Conservation (phyloP, 2,113 vertebrate genomes). For the Chionomys nivalis region DNA sequence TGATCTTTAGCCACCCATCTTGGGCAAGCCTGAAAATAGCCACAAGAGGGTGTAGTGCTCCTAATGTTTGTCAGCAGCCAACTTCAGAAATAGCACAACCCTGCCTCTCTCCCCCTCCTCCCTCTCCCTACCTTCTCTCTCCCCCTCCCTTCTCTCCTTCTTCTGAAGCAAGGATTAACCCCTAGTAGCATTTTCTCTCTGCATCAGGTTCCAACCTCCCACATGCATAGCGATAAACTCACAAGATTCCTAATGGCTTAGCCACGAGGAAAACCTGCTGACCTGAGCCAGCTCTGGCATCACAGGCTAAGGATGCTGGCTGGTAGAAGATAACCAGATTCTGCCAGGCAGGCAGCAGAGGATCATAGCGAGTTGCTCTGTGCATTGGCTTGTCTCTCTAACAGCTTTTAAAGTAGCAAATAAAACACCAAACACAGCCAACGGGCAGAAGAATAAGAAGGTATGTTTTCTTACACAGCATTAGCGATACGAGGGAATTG, state of each 20-base stretch:
- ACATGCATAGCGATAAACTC: background rate
- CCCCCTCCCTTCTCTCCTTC: too few relatives aligned
- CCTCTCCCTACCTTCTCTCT: fast-evolving
- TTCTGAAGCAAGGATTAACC: background rate
- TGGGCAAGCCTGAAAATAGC: slow-evolving; percentile 37
- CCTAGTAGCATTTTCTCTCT: background rate
- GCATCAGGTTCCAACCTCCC: background rate
- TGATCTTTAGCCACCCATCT: background rate
- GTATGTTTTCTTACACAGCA: background rate
- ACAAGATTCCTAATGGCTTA: background rate
- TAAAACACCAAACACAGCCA: background rate
- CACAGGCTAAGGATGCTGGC: background rate
- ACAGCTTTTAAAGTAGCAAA: background rate
- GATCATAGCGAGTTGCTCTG: background rate
- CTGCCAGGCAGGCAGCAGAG: background rate
- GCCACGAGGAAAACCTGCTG: background rate
- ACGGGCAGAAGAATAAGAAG: background rate
- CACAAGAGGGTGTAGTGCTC: slow-evolving; percentile 75
- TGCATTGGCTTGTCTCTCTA: background rate
- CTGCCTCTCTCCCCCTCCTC: background rate
- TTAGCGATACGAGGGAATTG: background rate
- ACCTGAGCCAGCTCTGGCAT: fast-evolving
- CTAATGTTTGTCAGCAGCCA: background rate
- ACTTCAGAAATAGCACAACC: background rate
- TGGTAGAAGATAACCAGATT: background rate